phyloP scores from a whole-genome alignment of 2,113 vertebrate species.

The Macroglossus sobrinus region DNA sequence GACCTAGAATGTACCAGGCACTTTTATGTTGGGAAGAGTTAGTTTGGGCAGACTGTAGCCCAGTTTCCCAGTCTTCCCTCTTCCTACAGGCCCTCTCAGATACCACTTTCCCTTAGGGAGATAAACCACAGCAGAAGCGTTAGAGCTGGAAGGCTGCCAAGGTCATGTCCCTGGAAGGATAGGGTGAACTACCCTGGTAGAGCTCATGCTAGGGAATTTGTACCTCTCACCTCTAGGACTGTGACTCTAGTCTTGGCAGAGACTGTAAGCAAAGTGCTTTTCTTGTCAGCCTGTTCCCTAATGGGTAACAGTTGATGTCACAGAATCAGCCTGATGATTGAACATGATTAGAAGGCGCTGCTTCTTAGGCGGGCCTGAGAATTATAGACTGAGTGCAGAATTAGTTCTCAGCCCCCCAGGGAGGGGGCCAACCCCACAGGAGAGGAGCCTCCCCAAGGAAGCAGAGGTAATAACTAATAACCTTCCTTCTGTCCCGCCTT shows the following conservation, averaged over 20 bases:
- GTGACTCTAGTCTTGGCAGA: conserved; percentile 57
- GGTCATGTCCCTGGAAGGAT: neutral
- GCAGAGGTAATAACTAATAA: conserved; percentile 70
- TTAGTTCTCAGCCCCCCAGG: conserved; percentile 61
- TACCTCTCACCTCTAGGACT: conserved; percentile 64
- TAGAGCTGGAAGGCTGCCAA: neutral
- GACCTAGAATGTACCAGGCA: neutral
- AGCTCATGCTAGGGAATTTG: neutral
- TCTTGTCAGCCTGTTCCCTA: conserved; percentile 77
- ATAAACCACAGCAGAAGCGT: neutral
- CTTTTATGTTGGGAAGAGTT: neutral
- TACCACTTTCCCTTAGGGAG: neutral
- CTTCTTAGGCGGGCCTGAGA: conserved; percentile 57
- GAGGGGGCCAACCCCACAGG: conserved; percentile 25
- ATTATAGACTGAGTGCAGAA: conserved; percentile 3
- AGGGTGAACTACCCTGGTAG: neutral
- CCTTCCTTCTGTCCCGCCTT: conserved; percentile 48
- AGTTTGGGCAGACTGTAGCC: neutral
- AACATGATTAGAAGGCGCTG: conserved; percentile 71
- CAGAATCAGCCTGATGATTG: conserved; percentile 75
- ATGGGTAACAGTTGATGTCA: conserved; percentile 76
- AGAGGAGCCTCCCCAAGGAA: conserved; percentile 65
- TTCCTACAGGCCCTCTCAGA: neutral
- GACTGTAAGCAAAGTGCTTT: conserved; percentile 76
- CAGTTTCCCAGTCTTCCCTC: no score